phyloP scores from a whole-genome alignment of 1,140 invertebrate genomes.

The Phthorimaea operculella region DNA sequence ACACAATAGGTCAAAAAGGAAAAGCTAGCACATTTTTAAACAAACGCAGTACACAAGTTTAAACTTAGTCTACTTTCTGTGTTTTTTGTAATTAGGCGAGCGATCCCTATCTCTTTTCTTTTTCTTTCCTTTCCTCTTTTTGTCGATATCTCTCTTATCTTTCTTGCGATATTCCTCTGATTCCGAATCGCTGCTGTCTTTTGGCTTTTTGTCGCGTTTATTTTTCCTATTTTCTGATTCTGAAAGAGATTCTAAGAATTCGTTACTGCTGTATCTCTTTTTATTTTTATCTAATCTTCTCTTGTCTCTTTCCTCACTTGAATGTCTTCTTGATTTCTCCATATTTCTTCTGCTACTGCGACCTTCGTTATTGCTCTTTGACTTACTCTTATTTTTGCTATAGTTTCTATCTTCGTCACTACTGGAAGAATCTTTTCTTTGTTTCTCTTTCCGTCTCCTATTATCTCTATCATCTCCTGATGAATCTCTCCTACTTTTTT shows the following conservation, averaged over 20 bases:
- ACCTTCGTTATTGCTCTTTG: conserved; percentile 32
- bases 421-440: not conserved
- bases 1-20: no score
- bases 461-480: not conserved
- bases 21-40: no score
- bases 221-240: conserved; percentile 44
- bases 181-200: conserved; percentile 30
- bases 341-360: conserved; percentile 11
- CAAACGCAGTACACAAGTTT: no score
- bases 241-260: conserved; percentile 51
- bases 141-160: conserved; percentile 57
- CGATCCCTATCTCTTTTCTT: conserved; percentile 63
- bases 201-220: conserved; percentile 39
- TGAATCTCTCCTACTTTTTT: conserved; percentile 12
- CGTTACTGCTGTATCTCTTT: conserved; percentile 60
- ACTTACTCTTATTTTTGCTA: conserved; percentile 14
- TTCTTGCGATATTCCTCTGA: conserved; percentile 27
- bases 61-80: conserved; percentile 44
- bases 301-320: conserved; percentile 34
- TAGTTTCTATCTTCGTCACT: conserved; percentile 4
- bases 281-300: conserved; percentile 50
- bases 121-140: conserved; percentile 65
- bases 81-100: conserved; percentile 54
- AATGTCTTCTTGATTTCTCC: conserved; percentile 33
- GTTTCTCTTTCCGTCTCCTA: conserved; percentile 18